Evolutionary conservation across 1,140 invertebrate genomes (phyloP), one percentile per base, ranked within the genome.

Genomic region (Ruditapes philippinarum): DNA sequence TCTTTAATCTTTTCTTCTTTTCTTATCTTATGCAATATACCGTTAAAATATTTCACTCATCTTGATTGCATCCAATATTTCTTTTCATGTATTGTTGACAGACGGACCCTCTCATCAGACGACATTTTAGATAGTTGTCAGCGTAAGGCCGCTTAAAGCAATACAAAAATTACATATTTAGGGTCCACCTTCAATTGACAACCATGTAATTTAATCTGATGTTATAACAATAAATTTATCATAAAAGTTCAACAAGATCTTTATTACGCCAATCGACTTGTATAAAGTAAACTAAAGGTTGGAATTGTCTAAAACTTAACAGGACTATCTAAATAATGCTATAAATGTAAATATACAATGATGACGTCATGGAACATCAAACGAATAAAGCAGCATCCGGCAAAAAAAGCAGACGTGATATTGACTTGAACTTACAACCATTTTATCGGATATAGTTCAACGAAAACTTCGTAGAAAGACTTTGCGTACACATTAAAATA

Each of bases 41-140:
- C 84, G 70, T 78, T 87, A 78, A 68, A 76, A 87, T 78, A 87
- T 87, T 76, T 87, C 73, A 87, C 51, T 87, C 84, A 87, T 51
- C n/a, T 36, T 42, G 51, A 78, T 87, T 78, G 78, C 54, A 40
- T 28, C 70, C 49, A 45, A 62, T 78, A n/a, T 57, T 74, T 62
- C 25, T 62, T 49, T 76, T 87, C 84, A 33, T 54, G 12, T 28
- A 38, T 11, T 87, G 38, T 87, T 87, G 57, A 36, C 70, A 78
- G 73, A 45, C 14, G 38, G 28, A 22, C 51, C n/a, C 33, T 51
- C 14, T 42, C 49, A 78, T 60, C 73, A 87, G 54, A 87, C 84
- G 84, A 87, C 84, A 62, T 0, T 42, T 28, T 17, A 33, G 54
- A 7, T 3, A 11, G 73, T 54, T 85, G 82, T 54, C 65, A 74